A percentile compares a stretch with the other conserved stretches of the same genome.
Evolutionary conservation across 2,113 vertebrate species (phyloP).

Genomic region (Cochlearius cochlearius): DNA sequence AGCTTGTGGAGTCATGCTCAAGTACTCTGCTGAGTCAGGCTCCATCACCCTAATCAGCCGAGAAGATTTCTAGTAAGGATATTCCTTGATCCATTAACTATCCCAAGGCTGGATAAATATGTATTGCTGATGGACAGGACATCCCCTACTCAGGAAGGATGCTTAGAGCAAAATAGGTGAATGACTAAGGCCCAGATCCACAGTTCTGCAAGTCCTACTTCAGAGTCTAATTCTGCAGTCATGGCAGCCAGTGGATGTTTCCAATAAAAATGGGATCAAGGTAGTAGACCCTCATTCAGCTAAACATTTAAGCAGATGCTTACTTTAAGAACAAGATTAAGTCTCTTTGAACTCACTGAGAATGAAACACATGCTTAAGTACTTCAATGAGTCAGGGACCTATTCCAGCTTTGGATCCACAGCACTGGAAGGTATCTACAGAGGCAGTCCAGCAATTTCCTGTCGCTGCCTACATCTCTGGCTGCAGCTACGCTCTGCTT

Average conservation of each 20-base stretch:
- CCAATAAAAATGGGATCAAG: slow-evolving; percentile 23
- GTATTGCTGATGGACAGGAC: background rate
- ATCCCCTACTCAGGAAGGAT: background rate
- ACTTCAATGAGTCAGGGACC: background rate
- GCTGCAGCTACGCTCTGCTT: background rate
- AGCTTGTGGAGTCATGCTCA: background rate
- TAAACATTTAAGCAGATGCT: slow-evolving; percentile 35
- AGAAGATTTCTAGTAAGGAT: background rate
- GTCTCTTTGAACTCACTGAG: slow-evolving; percentile 24
- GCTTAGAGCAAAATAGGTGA: background rate
- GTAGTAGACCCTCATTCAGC: background rate
- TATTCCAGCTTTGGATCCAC: background rate
- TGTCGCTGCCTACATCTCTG: background rate
- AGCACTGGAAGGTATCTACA: background rate
- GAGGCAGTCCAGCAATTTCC: background rate
- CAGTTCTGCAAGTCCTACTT: background rate
- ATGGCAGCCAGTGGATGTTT: slow-evolving; percentile 8
- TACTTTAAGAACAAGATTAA: slow-evolving; percentile 28
- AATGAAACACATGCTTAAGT: slow-evolving; percentile 22
- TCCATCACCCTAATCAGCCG: background rate
- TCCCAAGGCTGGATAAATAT: background rate
- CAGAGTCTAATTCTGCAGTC: background rate
- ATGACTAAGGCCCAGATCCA: background rate
- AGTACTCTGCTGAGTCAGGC: background rate
- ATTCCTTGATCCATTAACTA: background rate